phyloP scores from a whole-genome alignment of 2,113 vertebrate genomes.

The Eidolon helvum region DNA sequence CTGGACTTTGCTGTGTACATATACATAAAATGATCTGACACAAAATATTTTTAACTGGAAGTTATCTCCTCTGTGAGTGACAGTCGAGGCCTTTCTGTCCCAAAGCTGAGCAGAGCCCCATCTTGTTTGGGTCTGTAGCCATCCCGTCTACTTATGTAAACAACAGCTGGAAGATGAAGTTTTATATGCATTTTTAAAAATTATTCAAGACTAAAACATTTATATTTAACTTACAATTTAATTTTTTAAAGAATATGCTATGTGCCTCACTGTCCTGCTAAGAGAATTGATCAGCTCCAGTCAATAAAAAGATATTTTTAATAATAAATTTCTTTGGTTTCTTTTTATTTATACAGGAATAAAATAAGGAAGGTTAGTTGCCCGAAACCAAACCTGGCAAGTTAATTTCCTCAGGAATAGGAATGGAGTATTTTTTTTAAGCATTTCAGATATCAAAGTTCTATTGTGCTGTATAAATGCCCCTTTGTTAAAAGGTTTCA shows the following conservation, averaged over 20 bases:
- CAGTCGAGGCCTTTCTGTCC: background rate
- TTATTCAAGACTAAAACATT: background rate
- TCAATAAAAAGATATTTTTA: conserved; percentile 70
- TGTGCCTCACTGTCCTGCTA: background rate
- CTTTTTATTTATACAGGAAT: background rate
- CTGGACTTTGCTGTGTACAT: conserved; percentile 54
- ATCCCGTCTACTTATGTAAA: background rate
- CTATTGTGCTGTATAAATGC: background rate
- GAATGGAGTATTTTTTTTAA: conserved; percentile 27
- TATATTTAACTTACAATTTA: background rate
- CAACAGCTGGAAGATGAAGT: background rate
- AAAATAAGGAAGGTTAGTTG: background rate
- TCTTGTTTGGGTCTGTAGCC: background rate
- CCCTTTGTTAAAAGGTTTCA: conserved; percentile 65
- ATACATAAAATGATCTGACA: conserved; percentile 54
- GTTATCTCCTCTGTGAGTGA: background rate
- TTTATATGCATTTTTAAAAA: background rate
- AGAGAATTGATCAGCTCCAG: background rate
- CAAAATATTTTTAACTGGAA: conserved; percentile 59
- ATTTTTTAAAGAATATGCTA: conserved; percentile 45
- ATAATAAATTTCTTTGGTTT: conserved; percentile 9
- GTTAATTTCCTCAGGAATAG: background rate
- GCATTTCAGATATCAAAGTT: background rate
- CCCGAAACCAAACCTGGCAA: background rate
- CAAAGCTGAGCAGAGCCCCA: background rate